phyloP scores from a whole-genome alignment of 2,113 vertebrate genomes.

The Zosterops japonicus region DNA sequence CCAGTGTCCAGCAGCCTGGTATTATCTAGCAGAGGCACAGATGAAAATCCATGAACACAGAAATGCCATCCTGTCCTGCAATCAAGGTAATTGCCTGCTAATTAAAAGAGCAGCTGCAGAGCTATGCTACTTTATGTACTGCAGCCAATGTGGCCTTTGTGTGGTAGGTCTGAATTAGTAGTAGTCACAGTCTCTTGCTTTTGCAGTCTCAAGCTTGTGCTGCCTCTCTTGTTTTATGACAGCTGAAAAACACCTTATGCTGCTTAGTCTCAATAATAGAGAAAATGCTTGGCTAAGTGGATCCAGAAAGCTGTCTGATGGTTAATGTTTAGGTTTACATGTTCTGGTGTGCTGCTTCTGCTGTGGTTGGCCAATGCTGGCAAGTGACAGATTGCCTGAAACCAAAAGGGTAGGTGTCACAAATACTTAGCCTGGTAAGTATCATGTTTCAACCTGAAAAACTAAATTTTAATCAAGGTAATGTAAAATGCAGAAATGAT shows the following conservation, averaged over 20 bases:
- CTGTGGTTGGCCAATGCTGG: neutral
- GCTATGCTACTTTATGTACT: neutral
- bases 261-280: neutral
- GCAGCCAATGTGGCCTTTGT: neutral
- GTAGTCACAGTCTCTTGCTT: neutral
- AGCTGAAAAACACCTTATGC: neutral
- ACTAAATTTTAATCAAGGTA: neutral
- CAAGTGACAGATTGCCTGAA: neutral
- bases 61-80: conserved; percentile 80
- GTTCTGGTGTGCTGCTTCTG: neutral
- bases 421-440: neutral
- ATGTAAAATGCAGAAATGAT: neutral
- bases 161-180: neutral
- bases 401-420: neutral
- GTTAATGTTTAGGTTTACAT: neutral
- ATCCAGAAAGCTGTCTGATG: neutral
- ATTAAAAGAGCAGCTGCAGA: neutral
- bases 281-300: neutral
- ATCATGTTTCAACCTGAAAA: neutral
- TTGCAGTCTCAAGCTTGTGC: neutral
- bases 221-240: neutral
- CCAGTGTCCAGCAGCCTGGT: conserved; percentile 78
- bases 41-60: conserved; percentile 83
- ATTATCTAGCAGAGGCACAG: conserved; percentile 83
- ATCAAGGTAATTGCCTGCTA: conserved; percentile 75